phyloP scores from a whole-genome alignment of 2,113 vertebrate genomes.

The Calyptommatus sinebrachiatus region DNA sequence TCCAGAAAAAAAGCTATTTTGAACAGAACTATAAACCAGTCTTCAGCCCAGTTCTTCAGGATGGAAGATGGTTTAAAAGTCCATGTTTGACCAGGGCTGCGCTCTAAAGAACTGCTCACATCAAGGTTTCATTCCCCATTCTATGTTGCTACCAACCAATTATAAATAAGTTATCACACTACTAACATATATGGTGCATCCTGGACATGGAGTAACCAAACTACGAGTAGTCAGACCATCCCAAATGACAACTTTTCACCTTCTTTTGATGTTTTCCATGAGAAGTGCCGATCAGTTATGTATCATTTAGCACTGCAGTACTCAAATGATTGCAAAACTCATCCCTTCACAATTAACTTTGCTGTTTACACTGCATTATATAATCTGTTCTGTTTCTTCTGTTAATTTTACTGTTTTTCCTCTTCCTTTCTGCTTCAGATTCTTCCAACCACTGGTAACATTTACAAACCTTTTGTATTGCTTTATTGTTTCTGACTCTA shows the following conservation, averaged over 20 bases:
- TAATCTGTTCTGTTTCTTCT: background rate
- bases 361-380: background rate
- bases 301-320: background rate
- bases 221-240: background rate
- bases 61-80: background rate
- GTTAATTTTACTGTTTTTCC: constrained; percentile 31
- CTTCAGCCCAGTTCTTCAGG: no score
- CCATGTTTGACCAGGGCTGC: background rate
- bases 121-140: no score
- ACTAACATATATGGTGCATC: no score
- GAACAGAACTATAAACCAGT: no score
- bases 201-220: background rate
- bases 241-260: background rate
- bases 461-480: constrained; percentile 5
- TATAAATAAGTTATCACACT: background rate
- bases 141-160: background rate
- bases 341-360: background rate
- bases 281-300: background rate
- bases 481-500: constrained; percentile 22
- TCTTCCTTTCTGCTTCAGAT: background rate
- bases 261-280: background rate
- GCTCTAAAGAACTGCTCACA: background rate
- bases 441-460: background rate
- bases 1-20: background rate
- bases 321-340: background rate